phyloP scores from a whole-genome alignment of 2,888 invertebrate genomes.

The Eupithecia abbreviata region DNA sequence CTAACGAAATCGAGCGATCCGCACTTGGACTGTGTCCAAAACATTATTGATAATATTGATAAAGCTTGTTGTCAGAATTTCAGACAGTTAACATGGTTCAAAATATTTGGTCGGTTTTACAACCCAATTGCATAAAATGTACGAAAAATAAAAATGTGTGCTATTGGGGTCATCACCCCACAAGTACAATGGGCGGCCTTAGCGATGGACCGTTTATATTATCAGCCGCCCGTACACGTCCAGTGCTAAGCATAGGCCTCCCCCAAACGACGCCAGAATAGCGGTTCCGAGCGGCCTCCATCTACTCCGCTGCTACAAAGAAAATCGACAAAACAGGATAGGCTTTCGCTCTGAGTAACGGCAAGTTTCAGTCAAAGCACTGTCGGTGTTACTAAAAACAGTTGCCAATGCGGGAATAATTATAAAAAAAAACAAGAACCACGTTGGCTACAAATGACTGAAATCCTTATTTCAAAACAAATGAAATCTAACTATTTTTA shows the following conservation, averaged over 20 bases:
- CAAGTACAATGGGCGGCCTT: too few species aligned
- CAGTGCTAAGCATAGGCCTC: too few species aligned
- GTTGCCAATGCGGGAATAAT: too few species aligned
- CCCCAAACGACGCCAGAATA: too few species aligned
- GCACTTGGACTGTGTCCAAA: neutral
- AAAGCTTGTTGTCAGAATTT: conserved; percentile 14
- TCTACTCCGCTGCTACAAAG: too few species aligned
- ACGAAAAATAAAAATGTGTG: neutral
- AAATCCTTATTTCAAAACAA: too few species aligned
- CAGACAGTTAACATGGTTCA: conserved; percentile 4
- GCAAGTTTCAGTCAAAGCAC: neutral
- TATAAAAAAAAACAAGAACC: too few species aligned
- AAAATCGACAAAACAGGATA: neutral
- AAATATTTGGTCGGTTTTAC: neutral
- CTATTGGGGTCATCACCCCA: neutral
- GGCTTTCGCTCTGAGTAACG: neutral
- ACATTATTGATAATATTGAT: neutral
- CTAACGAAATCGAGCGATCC: neutral
- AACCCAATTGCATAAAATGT: neutral
- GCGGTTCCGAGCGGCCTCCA: too few species aligned
- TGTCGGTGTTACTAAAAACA: neutral
- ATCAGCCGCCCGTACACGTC: too few species aligned
- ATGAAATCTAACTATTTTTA: too few species aligned
- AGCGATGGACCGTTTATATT: too few species aligned
- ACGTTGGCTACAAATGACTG: too few species aligned